Evolutionary conservation across 2,888 invertebrate species (phyloP), one percentile per base, ranked within the genome.

Genomic region (Selenia dentaria): DNA sequence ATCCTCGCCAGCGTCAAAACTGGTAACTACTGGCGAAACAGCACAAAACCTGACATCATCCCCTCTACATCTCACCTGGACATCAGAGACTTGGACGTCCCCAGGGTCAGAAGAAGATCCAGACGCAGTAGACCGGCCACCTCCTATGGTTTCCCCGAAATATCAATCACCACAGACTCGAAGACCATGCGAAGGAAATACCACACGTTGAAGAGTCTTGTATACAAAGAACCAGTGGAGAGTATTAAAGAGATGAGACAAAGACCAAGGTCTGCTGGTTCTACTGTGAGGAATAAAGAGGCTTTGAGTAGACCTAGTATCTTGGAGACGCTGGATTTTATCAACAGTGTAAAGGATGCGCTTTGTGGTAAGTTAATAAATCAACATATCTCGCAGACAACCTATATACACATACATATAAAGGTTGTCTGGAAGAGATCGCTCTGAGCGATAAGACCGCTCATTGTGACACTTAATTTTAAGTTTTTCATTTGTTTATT

Each of bases 281-380:
- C 87, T 41, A 87, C 90, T 31, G 57, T 90, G 20, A 83, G 82
- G 63, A 76, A 78, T 41, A 85, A 80, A 44, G 84, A 86, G 28
- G 67, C 76, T 1, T 48, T 87, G 53, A 83, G 77, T 54, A 83
- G 88, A 69, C 91, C 91, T 0, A 87, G 75, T 39, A 69, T 91
- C 10, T 49, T 90, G 61, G 91, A 90, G 74, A 89, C 90, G 0
- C 51, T 90, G 64, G 90, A 90, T 36, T 89, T 89, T 54, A 90
- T 90, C 20, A 90, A 87, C 45, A 79, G 88, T 13, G 85, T 89
- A 0, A 89, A 84, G 43, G 75, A 84, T 59, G 84, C 86, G 14
- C 59, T 89, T 6, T 78, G 78, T 64, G 90, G 90, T 89, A 42
- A 74, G 82, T 65, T n/a, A n/a, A n/a, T n/a, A n/a, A n/a, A n/a